Evolutionary conservation across 2,888 invertebrate genomes (phyloP).

Genomic region (Elysia crispata): DNA sequence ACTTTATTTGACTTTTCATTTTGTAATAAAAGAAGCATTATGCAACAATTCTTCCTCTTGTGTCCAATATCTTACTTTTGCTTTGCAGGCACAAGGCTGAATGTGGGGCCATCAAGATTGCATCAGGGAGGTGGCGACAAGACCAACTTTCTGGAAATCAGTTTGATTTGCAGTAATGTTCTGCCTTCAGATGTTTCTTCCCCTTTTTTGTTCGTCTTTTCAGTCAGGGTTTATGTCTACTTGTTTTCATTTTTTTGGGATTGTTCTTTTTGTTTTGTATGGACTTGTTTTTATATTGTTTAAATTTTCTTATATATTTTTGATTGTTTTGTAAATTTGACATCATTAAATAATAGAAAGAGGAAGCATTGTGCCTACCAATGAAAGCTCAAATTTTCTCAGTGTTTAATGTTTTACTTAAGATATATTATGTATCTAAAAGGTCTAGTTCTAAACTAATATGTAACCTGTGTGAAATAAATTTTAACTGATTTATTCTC

Average conservation of each 20-base stretch:
- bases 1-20: neutral
- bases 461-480: too few species aligned
- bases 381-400: too few species aligned
- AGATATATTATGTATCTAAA: too few species aligned
- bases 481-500: too few species aligned
- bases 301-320: too few species aligned
- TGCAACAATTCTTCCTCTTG: neutral
- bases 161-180: slow-evolving; percentile 67
- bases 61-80: neutral
- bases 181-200: neutral
- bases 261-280: neutral
- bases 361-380: neutral
- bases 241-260: neutral
- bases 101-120: slow-evolving; percentile 66
- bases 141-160: slow-evolving; percentile 62
- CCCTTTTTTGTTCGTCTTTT: too few species aligned
- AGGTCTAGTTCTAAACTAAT: too few species aligned
- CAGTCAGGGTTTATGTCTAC: neutral
- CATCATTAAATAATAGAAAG: too few species aligned
- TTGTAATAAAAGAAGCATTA: too few species aligned
- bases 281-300: neutral
- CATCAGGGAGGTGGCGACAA: slow-evolving; percentile 69
- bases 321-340: too few species aligned
- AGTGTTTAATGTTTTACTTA: too few species aligned
- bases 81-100: slow-evolving; percentile 58